These are phyloP conservation scores for Rhynchopsitta pachyrhyncha DNA, from an alignment of 2,113 vertebrate species.

Conservation along the genomic window DNA sequence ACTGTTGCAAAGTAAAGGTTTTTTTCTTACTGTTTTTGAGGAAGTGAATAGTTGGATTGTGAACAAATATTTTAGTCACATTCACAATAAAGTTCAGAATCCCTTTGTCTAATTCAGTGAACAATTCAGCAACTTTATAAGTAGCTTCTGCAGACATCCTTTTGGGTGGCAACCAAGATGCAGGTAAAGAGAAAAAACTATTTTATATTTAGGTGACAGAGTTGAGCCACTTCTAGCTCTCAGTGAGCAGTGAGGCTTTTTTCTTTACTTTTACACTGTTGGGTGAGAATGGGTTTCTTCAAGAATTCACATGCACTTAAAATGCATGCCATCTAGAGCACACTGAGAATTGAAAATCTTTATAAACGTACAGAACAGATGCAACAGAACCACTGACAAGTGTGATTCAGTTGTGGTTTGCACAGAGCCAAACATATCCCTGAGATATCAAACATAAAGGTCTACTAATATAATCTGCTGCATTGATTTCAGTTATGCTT, in stretches of 20 bases:
- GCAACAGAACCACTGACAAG: background rate
- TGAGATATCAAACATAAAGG: background rate
- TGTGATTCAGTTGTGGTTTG: background rate
- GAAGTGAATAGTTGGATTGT: background rate
- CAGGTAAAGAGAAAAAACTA: background rate
- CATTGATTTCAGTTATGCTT: background rate
- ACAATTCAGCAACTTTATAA: background rate
- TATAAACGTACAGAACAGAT: background rate
- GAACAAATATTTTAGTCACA: background rate
- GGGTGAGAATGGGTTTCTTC: background rate
- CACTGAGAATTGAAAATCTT: background rate
- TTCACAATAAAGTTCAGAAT: background rate
- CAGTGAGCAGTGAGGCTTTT: background rate
- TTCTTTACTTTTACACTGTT: background rate
- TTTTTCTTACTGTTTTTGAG: background rate
- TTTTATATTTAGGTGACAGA: background rate
- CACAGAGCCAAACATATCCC: background rate
- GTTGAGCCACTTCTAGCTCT: background rate
- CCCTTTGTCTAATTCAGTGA: background rate
- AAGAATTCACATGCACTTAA: background rate
- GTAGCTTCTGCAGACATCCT: background rate
- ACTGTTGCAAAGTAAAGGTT: conserved; percentile 1
- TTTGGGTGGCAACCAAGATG: background rate
- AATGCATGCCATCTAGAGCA: background rate
- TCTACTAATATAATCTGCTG: background rate